Percentiles rank a stretch among this genome's conserved stretches.
Evolutionary conservation across 1,140 invertebrate genomes (phyloP).

Genomic region (Microvelia longipes): DNA sequence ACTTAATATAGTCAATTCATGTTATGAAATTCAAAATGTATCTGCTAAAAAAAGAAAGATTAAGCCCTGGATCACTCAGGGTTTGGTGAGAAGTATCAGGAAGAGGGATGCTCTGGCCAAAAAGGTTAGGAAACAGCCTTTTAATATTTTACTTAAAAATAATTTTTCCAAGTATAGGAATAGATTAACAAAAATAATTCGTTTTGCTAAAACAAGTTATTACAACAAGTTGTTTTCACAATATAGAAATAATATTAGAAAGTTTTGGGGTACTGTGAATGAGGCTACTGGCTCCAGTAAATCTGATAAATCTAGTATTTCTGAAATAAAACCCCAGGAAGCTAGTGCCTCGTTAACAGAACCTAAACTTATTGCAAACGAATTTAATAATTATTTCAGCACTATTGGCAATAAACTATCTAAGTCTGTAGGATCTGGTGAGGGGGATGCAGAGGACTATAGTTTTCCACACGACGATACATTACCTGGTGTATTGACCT

Average conservation of each 20-base stretch:
- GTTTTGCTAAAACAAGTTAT: not conserved
- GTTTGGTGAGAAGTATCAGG: not conserved
- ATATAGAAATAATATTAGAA: not conserved
- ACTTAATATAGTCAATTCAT: not conserved
- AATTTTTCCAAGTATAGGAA: not conserved
- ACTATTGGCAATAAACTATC: not conserved
- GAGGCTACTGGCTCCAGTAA: not conserved
- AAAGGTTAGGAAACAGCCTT: not conserved
- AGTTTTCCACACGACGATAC: not conserved
- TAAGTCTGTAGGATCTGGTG: not conserved
- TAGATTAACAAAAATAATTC: not conserved
- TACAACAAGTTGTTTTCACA: not conserved
- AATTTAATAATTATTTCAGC: not conserved
- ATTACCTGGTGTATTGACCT: not conserved
- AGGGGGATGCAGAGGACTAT: not conserved
- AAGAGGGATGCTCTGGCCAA: not conserved
- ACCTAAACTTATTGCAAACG: not conserved
- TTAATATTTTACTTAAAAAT: not conserved
- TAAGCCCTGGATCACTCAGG: not conserved
- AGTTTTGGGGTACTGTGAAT: not conserved
- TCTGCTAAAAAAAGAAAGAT: not conserved
- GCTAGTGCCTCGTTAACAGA: not conserved
- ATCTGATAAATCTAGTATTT: not conserved
- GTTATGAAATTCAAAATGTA: not conserved
- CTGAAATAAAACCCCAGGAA: not conserved